Evolutionary conservation across 2,888 invertebrate species (phyloP).

Genomic region (Pterobdella sp.): DNA sequence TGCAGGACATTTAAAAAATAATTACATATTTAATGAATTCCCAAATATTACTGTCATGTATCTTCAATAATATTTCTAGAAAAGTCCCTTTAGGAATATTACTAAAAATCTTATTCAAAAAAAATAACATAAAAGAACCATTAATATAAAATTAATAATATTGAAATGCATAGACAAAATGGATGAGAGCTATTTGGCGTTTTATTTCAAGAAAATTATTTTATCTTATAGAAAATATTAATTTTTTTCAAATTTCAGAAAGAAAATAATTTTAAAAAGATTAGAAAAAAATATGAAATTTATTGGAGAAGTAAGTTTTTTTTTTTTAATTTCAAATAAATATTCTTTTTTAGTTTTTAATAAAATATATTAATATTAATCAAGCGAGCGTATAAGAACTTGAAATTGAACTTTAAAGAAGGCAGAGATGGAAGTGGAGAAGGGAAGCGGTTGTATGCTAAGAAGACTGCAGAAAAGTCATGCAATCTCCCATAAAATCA

Average conservation of each 20-base stretch:
- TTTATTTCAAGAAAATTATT: not conserved
- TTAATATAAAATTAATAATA: too few relatives aligned
- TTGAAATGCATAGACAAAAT: too few relatives aligned
- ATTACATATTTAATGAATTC: too few relatives aligned
- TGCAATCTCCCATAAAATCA: not conserved
- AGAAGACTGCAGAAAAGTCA: not conserved
- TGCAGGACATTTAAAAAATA: too few relatives aligned
- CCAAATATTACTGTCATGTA: too few relatives aligned
- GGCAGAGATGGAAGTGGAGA: not conserved
- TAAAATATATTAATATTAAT: not conserved
- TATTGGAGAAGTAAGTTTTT: not conserved
- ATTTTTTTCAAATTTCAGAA: conserved; percentile 1
- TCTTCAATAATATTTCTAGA: too few relatives aligned
- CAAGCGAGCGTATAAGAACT: too few relatives aligned
- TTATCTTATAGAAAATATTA: not conserved
- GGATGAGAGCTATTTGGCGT: too few relatives aligned
- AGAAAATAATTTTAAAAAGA: not conserved
- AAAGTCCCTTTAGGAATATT: too few relatives aligned
- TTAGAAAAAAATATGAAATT: not conserved
- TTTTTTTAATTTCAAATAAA: not conserved
- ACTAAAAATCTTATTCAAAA: too few relatives aligned
- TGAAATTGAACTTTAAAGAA: too few relatives aligned
- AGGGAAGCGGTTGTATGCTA: not conserved
- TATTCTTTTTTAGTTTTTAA: not conserved
- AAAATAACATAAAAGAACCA: too few relatives aligned